Evolutionary conservation across 2,113 vertebrate genomes (phyloP).

Genomic region (Maccullochella peelii): DNA sequence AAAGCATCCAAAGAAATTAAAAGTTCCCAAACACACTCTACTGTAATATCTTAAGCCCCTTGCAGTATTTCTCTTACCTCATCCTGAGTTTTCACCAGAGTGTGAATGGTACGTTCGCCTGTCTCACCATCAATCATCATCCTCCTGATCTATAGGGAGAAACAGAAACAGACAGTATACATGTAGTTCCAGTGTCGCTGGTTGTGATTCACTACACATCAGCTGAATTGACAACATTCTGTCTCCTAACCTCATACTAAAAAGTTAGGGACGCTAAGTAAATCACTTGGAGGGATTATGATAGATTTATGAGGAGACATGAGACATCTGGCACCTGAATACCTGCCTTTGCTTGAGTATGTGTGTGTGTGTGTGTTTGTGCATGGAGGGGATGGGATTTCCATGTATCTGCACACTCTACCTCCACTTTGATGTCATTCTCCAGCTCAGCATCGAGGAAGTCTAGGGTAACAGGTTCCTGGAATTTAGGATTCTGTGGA

Average conservation of each 20-base stretch:
- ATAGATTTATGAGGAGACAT: conserved; percentile 26
- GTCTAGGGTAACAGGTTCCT: conserved; percentile 97
- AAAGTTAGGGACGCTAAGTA: conserved; percentile 12
- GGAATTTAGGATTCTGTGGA: conserved; percentile 96
- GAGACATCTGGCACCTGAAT: conserved; percentile 31
- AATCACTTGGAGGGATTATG: conserved; percentile 8
- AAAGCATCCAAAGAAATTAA: neutral
- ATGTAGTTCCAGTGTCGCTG: neutral
- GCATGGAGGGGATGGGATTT: neutral
- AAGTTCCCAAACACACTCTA: neutral
- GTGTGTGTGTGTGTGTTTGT: conserved; percentile 4
- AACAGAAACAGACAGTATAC: neutral
- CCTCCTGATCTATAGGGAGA: conserved; percentile 89
- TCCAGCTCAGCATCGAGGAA: conserved; percentile 97
- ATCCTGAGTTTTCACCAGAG: conserved; percentile 97
- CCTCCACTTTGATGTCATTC: conserved; percentile 98
- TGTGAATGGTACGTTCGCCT: conserved; percentile 93
- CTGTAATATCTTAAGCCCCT: neutral
- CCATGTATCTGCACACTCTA: conserved; percentile 61
- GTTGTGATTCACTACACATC: conserved; percentile 22
- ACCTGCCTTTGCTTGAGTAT: neutral
- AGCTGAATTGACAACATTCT: conserved; percentile 9
- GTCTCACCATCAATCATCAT: conserved; percentile 97
- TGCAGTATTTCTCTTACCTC: conserved; percentile 87
- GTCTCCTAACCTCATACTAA: conserved; percentile 3